These are phyloP conservation scores for Riparia riparia DNA, from an alignment of 2,113 vertebrate genomes.

Conservation along the genomic window DNA sequence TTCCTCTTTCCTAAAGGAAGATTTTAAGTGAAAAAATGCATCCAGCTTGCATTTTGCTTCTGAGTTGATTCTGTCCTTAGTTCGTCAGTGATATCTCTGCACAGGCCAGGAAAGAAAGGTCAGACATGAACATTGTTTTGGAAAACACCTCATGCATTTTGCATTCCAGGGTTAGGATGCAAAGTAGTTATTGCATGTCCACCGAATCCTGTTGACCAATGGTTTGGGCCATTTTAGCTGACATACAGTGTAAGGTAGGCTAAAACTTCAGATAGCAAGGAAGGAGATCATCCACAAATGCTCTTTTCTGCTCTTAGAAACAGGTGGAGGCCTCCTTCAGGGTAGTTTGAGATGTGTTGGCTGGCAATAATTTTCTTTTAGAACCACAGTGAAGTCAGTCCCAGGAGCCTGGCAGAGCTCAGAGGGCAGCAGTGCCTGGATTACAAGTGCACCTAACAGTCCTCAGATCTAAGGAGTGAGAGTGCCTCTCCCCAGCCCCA, in stretches of 20 bases:
- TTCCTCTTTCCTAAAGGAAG: neutral
- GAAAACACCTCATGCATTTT: neutral
- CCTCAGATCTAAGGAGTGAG: neutral
- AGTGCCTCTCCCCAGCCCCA: neutral
- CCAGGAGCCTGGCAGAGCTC: neutral
- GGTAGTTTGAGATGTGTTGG: neutral
- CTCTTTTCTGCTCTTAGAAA: neutral
- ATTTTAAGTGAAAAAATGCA: neutral
- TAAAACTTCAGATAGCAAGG: neutral
- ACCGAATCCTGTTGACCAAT: neutral
- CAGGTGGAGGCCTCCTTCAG: neutral
- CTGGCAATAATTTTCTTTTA: neutral
- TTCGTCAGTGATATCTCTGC: neutral
- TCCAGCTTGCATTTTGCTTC: neutral
- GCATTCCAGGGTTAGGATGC: neutral
- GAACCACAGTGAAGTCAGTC: neutral
- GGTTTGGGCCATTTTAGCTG: neutral
- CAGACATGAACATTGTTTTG: neutral
- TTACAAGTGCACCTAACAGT: neutral
- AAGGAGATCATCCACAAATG: neutral
- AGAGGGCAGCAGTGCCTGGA: neutral
- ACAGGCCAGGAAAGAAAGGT: neutral
- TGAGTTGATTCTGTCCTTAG: neutral
- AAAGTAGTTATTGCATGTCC: neutral
- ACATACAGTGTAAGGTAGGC: neutral